phyloP scores from a whole-genome alignment of 2,113 vertebrate genomes.

The Gallinago media region DNA sequence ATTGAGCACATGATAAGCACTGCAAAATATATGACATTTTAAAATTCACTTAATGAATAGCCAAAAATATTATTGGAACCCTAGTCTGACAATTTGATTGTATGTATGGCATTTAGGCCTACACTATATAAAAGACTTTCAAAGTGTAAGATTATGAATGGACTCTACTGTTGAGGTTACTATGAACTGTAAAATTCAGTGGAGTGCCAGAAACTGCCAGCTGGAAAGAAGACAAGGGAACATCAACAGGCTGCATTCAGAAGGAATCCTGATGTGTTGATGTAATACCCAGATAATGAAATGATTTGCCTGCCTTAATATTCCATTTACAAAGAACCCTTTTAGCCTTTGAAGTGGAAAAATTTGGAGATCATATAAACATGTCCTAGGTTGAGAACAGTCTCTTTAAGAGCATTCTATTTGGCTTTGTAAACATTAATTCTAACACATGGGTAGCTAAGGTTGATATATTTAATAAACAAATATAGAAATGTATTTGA shows the following conservation, averaged over 20 bases:
- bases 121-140: constrained; percentile 62
- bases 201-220: constrained; percentile 51
- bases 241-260: constrained; percentile 78
- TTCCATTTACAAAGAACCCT: constrained; percentile 71
- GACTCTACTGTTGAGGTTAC: constrained; percentile 66
- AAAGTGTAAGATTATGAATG: constrained; percentile 72
- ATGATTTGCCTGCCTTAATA: constrained; percentile 70
- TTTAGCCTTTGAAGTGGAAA: constrained; percentile 77
- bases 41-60: constrained; percentile 36
- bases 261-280: constrained; percentile 74
- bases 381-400: constrained; percentile 63
- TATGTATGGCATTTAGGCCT: constrained; percentile 61
- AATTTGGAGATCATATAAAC: constrained; percentile 78
- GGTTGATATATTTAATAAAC: not conserved
- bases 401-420: constrained; percentile 45
- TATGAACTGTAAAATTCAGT: constrained; percentile 65
- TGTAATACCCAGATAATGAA: constrained; percentile 76
- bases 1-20: not conserved
- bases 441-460: constrained; percentile 2
- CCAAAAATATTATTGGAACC: constrained; percentile 65
- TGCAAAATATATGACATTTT: constrained; percentile 12
- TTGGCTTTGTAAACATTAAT: constrained; percentile 62
- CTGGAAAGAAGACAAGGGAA: constrained; percentile 58
- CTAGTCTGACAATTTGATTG: constrained; percentile 52
- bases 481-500: not conserved